These are phyloP conservation scores for Lepidocyrtoides sp. DNA, from an alignment of 2,888 invertebrate genomes.

Conservation along the genomic window DNA sequence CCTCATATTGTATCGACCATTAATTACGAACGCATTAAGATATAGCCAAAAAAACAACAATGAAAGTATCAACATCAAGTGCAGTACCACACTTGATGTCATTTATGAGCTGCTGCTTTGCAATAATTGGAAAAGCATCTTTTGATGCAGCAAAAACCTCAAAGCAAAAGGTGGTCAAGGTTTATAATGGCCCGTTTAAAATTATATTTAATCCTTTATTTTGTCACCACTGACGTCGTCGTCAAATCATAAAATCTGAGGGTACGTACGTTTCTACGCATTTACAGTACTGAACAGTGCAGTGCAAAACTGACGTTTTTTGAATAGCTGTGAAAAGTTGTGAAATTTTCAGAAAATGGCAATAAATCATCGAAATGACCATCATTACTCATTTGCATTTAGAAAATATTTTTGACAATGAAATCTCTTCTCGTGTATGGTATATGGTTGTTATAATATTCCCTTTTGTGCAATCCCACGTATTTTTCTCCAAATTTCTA, in stretches of 20 bases:
- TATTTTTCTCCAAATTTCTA: not conserved
- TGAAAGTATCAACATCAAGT: not conserved
- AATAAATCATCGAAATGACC: constrained; percentile 51
- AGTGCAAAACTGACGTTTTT: no score
- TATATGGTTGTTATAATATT: not conserved
- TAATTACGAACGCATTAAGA: not conserved
- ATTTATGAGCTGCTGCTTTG: not conserved
- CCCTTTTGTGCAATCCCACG: not conserved
- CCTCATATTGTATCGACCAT: not conserved
- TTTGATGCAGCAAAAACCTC: not conserved
- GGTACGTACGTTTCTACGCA: not conserved
- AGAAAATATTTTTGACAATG: constrained; percentile 28
- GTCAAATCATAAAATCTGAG: not conserved
- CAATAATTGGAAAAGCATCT: not conserved
- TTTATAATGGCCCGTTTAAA: not conserved
- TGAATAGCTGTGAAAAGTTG: constrained; percentile 8
- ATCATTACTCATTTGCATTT: constrained; percentile 61
- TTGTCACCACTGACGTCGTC: not conserved
- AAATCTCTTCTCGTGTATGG: not conserved
- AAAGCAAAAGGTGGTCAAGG: constrained; percentile 4
- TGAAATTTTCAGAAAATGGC: constrained; percentile 34
- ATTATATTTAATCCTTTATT: not conserved
- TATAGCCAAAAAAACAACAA: not conserved
- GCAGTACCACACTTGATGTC: not conserved
- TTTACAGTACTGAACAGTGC: not conserved